Evolutionary conservation across 2,113 vertebrate species (phyloP).

Genomic region (Montifringilla adamsi): DNA sequence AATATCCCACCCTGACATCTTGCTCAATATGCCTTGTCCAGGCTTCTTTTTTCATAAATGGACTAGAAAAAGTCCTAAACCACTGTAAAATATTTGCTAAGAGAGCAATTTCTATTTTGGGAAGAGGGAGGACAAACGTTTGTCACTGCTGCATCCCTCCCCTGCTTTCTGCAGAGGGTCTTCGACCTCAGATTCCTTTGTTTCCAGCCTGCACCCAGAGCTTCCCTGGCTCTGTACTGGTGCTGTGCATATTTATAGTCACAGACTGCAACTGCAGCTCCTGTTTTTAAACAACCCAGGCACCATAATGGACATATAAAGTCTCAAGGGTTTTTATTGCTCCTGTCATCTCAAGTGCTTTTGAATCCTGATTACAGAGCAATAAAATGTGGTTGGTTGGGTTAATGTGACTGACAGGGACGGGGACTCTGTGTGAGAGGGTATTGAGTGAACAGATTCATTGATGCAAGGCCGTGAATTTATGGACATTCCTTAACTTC

Average conservation of each 20-base stretch:
- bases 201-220: background rate
- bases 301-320: background rate
- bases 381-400: background rate
- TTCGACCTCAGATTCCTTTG: background rate
- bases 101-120: background rate
- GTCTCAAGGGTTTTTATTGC: background rate
- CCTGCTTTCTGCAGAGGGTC: background rate
- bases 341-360: background rate
- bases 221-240: background rate
- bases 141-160: background rate
- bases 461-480: background rate
- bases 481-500: background rate
- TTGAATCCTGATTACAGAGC: background rate
- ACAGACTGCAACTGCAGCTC: background rate
- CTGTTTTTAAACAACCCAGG: background rate
- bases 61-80: background rate
- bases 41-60: background rate
- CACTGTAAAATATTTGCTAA: background rate
- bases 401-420: background rate
- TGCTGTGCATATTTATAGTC: background rate
- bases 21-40: background rate
- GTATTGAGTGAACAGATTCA: background rate
- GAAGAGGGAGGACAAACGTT: background rate
- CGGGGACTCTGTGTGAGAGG: background rate
- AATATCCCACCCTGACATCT: background rate